These are phyloP conservation scores for Machimus atricapillus DNA, from an alignment of 2,888 invertebrate genomes.

Conservation along the genomic window DNA sequence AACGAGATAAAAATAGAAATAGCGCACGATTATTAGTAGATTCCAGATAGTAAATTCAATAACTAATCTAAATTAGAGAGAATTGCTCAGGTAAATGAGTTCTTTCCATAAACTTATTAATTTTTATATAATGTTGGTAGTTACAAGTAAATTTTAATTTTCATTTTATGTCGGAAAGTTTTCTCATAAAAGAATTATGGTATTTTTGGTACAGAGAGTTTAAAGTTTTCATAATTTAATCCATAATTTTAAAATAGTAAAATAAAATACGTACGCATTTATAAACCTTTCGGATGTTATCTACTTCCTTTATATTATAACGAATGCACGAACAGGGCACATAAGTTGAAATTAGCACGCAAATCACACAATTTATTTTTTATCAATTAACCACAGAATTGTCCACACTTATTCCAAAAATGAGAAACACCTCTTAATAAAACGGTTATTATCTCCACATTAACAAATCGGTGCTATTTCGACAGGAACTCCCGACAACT, in stretches of 20 bases:
- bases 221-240: no score
- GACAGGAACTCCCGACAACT: slow-evolving; percentile 38
- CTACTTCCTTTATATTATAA: background rate
- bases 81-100: no score
- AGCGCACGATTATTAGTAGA: no score
- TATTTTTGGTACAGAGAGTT: no score
- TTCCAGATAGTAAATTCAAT: background rate
- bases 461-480: slow-evolving; percentile 34
- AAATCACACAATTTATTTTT: slow-evolving; percentile 23
- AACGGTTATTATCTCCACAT: slow-evolving; percentile 26
- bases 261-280: slow-evolving; percentile 4
- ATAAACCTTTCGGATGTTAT: background rate
- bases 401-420: slow-evolving; percentile 2
- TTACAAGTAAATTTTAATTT: no score
- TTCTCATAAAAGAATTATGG: no score
- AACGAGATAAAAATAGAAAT: background rate
- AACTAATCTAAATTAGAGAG: background rate
- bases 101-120: no score
- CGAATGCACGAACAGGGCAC: background rate
- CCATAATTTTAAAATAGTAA: background rate
- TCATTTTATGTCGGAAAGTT: no score
- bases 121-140: no score
- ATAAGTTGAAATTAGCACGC: slow-evolving; percentile 12
- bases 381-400: slow-evolving; percentile 7
- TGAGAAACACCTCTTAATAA: slow-evolving; percentile 22